phyloP scores from a whole-genome alignment of 2,888 invertebrate species.

The Spatulosminthurus flaviceps region DNA sequence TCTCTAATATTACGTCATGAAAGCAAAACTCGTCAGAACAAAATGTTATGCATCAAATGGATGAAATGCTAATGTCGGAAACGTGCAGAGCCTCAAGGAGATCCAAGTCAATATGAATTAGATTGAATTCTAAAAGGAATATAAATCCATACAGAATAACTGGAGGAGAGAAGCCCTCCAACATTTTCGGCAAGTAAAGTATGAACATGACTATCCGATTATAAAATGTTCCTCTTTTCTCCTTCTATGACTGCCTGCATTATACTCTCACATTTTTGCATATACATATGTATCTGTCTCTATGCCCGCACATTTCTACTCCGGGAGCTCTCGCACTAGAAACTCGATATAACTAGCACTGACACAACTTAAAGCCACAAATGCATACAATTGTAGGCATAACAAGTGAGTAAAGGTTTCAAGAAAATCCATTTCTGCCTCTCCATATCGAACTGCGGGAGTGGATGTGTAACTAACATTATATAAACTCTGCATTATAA shows the following conservation, averaged over 20 bases:
- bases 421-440: conserved; percentile 18
- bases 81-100: neutral
- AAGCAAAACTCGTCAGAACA: neutral
- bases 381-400: conserved; percentile 4
- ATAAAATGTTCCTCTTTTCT: neutral
- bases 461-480: conserved; percentile 1
- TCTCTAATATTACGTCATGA: too few species aligned
- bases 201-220: conserved; percentile 10
- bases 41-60: neutral
- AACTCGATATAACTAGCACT: neutral
- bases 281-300: too few species aligned
- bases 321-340: too few species aligned
- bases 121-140: conserved; percentile 3
- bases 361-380: conserved; percentile 3
- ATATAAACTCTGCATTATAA: too few species aligned
- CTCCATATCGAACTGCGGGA: neutral
- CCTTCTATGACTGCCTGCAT: neutral
- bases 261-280: neutral
- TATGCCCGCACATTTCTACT: too few species aligned
- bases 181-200: neutral
- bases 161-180: neutral
- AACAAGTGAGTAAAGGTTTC: neutral
- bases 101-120: conserved; percentile 14
- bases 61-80: neutral
- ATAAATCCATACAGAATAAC: neutral